phyloP scores from a whole-genome alignment of 2,797 vertebrate species.

The Odontamblyopus rebecca region DNA sequence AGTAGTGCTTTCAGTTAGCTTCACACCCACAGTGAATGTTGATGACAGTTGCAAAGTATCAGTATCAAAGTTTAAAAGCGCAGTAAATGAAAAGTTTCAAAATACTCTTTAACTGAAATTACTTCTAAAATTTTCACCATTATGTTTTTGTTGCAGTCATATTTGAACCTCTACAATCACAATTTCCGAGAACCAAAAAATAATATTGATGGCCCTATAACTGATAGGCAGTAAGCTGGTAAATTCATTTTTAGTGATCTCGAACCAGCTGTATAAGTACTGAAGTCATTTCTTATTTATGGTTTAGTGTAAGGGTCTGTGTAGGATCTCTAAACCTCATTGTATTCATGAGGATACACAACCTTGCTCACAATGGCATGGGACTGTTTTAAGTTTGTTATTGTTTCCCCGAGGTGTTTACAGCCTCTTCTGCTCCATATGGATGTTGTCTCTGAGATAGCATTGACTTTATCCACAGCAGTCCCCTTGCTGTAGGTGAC shows the following conservation, averaged over 20 bases:
- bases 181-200: too few relatives aligned
- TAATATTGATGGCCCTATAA: too few relatives aligned
- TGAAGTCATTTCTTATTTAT: not conserved
- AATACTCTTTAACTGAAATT: too few relatives aligned
- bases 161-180: too few relatives aligned
- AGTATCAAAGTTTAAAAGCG: too few relatives aligned
- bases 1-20: too few relatives aligned
- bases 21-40: too few relatives aligned
- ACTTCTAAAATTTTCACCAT: too few relatives aligned
- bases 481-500: not conserved
- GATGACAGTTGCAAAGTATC: too few relatives aligned
- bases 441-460: not conserved
- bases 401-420: not conserved
- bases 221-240: too few relatives aligned
- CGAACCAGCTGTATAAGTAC: not conserved
- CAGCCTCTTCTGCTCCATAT: constrained; percentile 3
- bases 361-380: not conserved
- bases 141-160: too few relatives aligned
- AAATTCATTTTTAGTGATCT: not conserved
- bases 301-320: not conserved
- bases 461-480: not conserved
- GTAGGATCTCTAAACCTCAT: not conserved
- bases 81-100: too few relatives aligned
- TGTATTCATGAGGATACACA: not conserved
- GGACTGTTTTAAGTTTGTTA: not conserved